These are phyloP conservation scores for Machimus atricapillus DNA, from an alignment of 2,888 invertebrate genomes.

Conservation along the genomic window DNA sequence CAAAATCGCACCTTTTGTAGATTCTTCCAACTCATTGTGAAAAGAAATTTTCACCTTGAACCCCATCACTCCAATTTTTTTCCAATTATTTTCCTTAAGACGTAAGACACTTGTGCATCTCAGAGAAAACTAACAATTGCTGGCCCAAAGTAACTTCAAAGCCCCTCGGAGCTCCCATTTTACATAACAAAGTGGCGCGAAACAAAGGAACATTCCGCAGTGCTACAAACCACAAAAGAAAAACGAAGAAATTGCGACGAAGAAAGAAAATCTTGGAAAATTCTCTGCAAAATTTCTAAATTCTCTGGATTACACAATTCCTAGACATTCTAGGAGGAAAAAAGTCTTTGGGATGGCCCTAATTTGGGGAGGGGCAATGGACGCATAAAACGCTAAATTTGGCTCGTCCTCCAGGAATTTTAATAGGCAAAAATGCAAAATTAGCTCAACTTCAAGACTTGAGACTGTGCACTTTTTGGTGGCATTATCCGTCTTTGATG, in stretches of 20 bases:
- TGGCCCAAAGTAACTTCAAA: not conserved
- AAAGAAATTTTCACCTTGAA: not conserved
- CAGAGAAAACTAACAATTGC: not conserved
- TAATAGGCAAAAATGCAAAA: not conserved
- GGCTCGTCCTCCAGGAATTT: not conserved
- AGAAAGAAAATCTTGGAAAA: not conserved
- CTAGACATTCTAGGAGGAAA: not conserved
- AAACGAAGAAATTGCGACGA: not conserved
- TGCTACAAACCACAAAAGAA: not conserved
- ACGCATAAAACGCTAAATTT: not conserved
- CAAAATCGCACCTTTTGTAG: not conserved
- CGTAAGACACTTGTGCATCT: not conserved
- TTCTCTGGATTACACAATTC: not conserved
- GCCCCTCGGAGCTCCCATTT: not conserved
- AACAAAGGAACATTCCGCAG: not conserved
- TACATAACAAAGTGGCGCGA: not conserved
- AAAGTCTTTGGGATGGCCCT: not conserved
- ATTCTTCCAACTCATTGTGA: not conserved
- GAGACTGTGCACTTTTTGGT: not conserved
- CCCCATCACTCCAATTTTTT: too few relatives aligned
- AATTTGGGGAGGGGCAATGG: not conserved
- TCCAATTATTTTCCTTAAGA: not conserved
- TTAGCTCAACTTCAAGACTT: not conserved
- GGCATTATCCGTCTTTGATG: not conserved
- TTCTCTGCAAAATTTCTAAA: not conserved